These are phyloP conservation scores for Xanthorhoe designata DNA, from an alignment of 2,888 invertebrate species.

Conservation along the genomic window DNA sequence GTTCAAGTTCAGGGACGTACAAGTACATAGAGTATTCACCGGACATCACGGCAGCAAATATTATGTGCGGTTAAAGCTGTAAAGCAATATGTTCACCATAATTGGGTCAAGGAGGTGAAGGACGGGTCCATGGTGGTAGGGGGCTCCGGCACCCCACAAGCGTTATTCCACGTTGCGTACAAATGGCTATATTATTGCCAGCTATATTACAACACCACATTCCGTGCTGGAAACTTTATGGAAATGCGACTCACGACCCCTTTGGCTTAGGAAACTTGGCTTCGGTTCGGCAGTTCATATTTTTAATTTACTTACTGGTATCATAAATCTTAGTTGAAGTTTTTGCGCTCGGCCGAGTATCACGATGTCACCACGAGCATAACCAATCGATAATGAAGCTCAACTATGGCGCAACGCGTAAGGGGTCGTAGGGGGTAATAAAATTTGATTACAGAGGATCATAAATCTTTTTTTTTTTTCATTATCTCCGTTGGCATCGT, in stretches of 20 bases:
- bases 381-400: conserved; percentile 65
- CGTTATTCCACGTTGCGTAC: conserved; percentile 71
- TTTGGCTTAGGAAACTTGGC: conserved; percentile 77
- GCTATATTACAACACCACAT: conserved; percentile 76
- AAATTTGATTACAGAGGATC: conserved; percentile 83
- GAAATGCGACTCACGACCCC: conserved; percentile 72
- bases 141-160: conserved; percentile 52
- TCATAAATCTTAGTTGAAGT: conserved; percentile 34
- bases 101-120: conserved; percentile 78
- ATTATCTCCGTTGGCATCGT: conserved; percentile 74
- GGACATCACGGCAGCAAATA: conserved; percentile 32
- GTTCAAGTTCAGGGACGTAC: conserved; percentile 35
- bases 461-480: conserved; percentile 84
- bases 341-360: conserved; percentile 25
- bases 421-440: conserved; percentile 75
- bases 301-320: conserved; percentile 45
- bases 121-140: conserved; percentile 61
- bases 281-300: conserved; percentile 56
- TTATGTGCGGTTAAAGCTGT: conserved; percentile 39
- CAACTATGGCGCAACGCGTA: conserved; percentile 59
- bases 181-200: conserved; percentile 72
- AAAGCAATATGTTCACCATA: conserved; percentile 61
- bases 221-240: conserved; percentile 74
- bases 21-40: conserved; percentile 21
- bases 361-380: conserved; percentile 45